Evolutionary conservation across 1,140 invertebrate genomes (phyloP), one percentile per base, ranked within the genome.

Genomic region (Drosophila sproati): DNA sequence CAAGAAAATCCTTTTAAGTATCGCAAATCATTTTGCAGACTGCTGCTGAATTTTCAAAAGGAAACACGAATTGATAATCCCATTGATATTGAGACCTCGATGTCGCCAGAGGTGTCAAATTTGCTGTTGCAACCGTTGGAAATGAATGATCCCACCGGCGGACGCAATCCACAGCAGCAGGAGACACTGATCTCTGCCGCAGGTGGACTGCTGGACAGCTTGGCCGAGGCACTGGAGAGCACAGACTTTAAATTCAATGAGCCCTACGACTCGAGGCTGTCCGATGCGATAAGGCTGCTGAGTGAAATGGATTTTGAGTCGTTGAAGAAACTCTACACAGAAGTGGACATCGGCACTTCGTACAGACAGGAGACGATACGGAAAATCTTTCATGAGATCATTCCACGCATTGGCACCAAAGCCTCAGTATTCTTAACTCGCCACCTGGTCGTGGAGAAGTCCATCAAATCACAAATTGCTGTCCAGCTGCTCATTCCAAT

Each of bases 341-440:
- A 94, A 51, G 91, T 95, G 6, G 94, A 94, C 8, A 86, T 95
- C 3, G 95, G 95, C 3, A 95, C 95, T 0, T 95, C 94, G 51
- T 95, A 95, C 73, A 93, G 94, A 2, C 93, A 95, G 78, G 95
- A 95, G 78, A 95, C 95, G 0, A 94, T 94, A 31, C 93, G 95
- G 37, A 96, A 96, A 78, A 95, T 96, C 68, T 96, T 96, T 80
- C 92, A 96, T 67, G 95, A 96, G 86, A 93, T 95, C 4, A 93
- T 96, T n/a, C 95, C 96, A 6, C 95, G 96, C 81, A 94, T 95
- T 12, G 95, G 95, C 52, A 96, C 95, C 32, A 94, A 94, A 28
- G 94, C 94, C 7, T 94, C 95, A 0, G 94, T 94, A 0, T 91
- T 94, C 28, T 94, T 96, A 39, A 94, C 95, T 12, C 93, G 94